A percentile compares a stretch with the other conserved stretches of the same genome.
These are phyloP conservation scores for Monopterus albus DNA, from an alignment of 2,113 vertebrate genomes.

Conservation along the genomic window DNA sequence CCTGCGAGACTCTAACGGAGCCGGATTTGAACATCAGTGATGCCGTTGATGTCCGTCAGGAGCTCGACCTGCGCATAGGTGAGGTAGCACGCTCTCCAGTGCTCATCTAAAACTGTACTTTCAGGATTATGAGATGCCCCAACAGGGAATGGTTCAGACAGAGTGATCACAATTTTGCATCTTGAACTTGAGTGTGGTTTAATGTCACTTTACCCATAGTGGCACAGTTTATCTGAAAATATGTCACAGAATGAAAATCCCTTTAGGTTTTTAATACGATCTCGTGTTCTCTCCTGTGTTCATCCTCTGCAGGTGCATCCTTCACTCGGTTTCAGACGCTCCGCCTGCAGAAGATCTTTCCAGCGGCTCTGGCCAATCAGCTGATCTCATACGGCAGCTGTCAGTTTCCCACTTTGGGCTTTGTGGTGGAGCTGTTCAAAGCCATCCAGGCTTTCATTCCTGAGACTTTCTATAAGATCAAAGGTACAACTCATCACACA, in stretches of 20 bases:
- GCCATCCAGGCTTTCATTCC: constrained; percentile 98
- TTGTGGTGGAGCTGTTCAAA: constrained; percentile 98
- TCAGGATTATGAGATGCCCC: not conserved
- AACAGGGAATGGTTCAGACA: not conserved
- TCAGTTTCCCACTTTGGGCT: constrained; percentile 97
- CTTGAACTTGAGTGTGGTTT: too few species aligned
- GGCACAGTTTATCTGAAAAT: too few species aligned
- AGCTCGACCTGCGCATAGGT: constrained; percentile 97
- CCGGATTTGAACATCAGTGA: constrained; percentile 88
- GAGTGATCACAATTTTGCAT: too few species aligned
- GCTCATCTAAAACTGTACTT: not conserved
- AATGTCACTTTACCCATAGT: too few species aligned
- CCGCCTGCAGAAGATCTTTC: constrained; percentile 93
- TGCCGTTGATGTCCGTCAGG: constrained; percentile 94
- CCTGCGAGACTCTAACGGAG: constrained; percentile 89
- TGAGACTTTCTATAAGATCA: constrained; percentile 95
- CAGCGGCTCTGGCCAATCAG: constrained; percentile 90
- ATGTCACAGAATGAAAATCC: too few species aligned
- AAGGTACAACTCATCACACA: constrained; percentile 81
- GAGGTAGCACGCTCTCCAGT: not conserved
- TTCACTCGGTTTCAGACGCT: constrained; percentile 98
- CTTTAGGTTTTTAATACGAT: not conserved
- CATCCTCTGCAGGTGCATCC: constrained; percentile 88
- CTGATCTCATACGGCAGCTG: constrained; percentile 98
- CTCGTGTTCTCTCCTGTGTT: not conserved